These are phyloP conservation scores for Acrocyrtus sp. DNA, from an alignment of 2,888 invertebrate genomes.

Conservation along the genomic window DNA sequence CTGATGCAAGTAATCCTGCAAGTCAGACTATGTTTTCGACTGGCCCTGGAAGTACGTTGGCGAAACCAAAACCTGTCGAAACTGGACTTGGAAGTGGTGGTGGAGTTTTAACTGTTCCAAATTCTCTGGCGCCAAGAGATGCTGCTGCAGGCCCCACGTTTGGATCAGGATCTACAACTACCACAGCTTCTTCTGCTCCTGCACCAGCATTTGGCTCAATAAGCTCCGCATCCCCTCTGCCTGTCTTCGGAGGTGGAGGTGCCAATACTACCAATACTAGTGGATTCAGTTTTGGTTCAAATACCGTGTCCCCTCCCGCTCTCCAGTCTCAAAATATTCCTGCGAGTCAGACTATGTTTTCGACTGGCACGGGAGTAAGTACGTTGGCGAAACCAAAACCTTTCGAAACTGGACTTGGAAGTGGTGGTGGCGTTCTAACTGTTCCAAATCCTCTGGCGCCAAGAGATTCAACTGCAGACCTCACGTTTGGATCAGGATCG, in stretches of 20 bases:
- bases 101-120: not conserved
- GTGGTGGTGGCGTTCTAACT: not conserved
- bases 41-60: too few species aligned
- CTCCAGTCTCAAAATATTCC: too few species aligned
- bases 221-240: not conserved
- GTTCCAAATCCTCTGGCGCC: not conserved
- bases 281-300: constrained; percentile 8
- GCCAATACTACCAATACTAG: not conserved
- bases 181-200: not conserved
- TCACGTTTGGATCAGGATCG: not conserved
- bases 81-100: constrained; percentile 8
- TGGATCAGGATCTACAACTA: not conserved
- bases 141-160: not conserved
- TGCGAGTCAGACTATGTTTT: too few species aligned
- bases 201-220: not conserved
- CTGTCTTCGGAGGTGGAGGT: too few species aligned
- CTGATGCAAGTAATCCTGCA: too few species aligned
- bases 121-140: not conserved
- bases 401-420: too few species aligned
- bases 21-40: too few species aligned
- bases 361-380: too few species aligned
- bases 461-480: not conserved
- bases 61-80: too few species aligned
- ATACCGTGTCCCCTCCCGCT: not conserved
- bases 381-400: too few species aligned